Evolutionary conservation across 2,888 invertebrate genomes (phyloP), one percentile per base, ranked within the genome.

Genomic region (Dione vanillae): DNA sequence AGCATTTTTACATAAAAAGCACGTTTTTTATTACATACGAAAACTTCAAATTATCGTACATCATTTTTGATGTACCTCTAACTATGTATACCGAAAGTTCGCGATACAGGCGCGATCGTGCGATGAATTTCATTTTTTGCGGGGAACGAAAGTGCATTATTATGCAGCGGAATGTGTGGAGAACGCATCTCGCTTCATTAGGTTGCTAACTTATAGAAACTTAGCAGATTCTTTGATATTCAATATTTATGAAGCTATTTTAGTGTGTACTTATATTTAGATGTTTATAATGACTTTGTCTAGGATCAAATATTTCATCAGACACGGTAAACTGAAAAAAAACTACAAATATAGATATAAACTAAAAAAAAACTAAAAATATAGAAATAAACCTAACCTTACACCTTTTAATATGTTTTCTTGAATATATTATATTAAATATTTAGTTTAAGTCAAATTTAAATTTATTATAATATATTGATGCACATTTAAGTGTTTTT

Each of bases 81-180:
- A 56, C 58, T 49, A 59, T 19, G 19, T 14, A 65, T 61, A 66
- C 72, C 72, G 71, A 73, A 69, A 76, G 75, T 19, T 49, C 0
- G 49, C 16, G 1, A 65, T 69, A 40, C 72, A 68, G 71, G 14
- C 41, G 75, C 74, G 70, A 71, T 77, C 69, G 73, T 72, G 77
- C 74, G 67, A 71, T 72, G 72, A 77, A 77, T 78, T 73, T 75
- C 62, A 68, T 76, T 78, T 79, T 78, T 78, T 78, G 75, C 74
- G 59, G 54, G 73, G 74, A 75, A 77, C 77, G 80, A 80, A 80
- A 80, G 80, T 79, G 75, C 80, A 76, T 79, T 78, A 78, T 77
- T 78, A 80, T 78, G 69, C 76, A 45, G 69, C 61, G 80, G 80
- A 80, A 80, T 80, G 80, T 77, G 78, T 74, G 75, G 73, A 76